phyloP scores from a whole-genome alignment of 2,797 vertebrate genomes.

The Luscinia luscinia region DNA sequence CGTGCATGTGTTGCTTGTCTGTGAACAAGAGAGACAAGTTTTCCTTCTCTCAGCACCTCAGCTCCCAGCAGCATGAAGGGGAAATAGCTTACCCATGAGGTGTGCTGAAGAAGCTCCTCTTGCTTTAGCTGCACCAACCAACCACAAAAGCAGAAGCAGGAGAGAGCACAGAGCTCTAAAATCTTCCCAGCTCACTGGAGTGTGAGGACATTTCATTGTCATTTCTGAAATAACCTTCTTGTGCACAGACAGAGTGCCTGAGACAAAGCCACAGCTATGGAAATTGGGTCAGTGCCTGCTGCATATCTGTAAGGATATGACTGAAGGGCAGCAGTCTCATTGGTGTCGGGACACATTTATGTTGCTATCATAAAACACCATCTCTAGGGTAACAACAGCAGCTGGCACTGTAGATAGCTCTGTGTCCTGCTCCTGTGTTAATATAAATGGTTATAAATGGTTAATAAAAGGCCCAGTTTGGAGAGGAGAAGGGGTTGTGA shows the following conservation, averaged over 20 bases:
- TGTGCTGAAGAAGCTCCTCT: not conserved
- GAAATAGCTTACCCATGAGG: not conserved
- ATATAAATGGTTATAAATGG: not conserved
- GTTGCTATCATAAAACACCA: not conserved
- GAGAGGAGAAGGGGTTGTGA: not conserved
- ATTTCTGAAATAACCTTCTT: not conserved
- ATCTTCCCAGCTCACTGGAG: not conserved
- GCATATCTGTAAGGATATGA: not conserved
- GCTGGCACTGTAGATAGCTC: not conserved
- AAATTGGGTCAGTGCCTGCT: not conserved
- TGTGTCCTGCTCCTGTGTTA: not conserved
- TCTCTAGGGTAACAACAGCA: not conserved
- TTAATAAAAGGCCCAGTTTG: not conserved
- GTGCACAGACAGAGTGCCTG: not conserved
- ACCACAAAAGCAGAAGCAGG: not conserved
- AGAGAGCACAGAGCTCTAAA: not conserved
- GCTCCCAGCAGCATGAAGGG: not conserved
- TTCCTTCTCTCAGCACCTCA: not conserved
- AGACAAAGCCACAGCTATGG: not conserved
- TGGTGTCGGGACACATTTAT: not conserved
- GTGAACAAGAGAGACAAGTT: not conserved
- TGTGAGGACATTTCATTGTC: not conserved
- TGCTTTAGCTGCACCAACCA: not conserved
- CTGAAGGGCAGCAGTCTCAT: not conserved
- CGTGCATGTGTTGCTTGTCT: not conserved